phyloP scores from a whole-genome alignment of 2,888 invertebrate genomes.

The Pristionchus fissidentatus region DNA sequence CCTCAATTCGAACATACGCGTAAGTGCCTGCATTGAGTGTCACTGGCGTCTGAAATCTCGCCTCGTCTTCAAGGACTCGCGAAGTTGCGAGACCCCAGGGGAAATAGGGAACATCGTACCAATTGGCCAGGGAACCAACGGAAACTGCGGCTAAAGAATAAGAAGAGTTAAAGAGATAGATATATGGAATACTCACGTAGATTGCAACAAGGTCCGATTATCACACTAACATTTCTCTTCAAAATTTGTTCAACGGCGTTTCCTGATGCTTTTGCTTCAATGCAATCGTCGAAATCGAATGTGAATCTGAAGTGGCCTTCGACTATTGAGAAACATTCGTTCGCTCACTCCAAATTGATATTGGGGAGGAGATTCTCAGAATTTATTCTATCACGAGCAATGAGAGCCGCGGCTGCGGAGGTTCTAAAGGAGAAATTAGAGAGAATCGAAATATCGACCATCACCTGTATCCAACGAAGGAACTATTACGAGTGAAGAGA shows the following conservation, averaged over 20 bases:
- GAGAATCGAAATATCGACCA: neutral
- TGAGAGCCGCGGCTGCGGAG: constrained; percentile 53
- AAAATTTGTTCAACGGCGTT: neutral
- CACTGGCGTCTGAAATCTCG: constrained; percentile 57
- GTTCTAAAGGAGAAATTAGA: constrained; percentile 10
- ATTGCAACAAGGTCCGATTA: constrained; percentile 43
- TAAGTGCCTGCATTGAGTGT: constrained; percentile 50
- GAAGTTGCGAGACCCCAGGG: constrained; percentile 63
- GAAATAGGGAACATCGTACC: constrained; percentile 60
- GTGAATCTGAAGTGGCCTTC: constrained; percentile 9
- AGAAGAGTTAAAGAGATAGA: neutral
- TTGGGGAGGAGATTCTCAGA: constrained; percentile 50
- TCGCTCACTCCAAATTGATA: constrained; percentile 53
- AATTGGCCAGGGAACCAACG: constrained; percentile 56
- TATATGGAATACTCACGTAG: neutral
- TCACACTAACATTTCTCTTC: constrained; percentile 7
- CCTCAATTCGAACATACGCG: neutral
- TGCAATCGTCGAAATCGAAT: constrained; percentile 38
- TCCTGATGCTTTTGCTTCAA: neutral
- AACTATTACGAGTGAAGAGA: constrained; percentile 40
- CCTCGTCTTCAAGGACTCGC: constrained; percentile 52
- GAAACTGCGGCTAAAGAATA: constrained; percentile 59
- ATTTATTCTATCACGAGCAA: constrained; percentile 55
- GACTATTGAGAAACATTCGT: neutral
- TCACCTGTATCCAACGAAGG: neutral